phyloP scores from a whole-genome alignment of 2,797 vertebrate species.

The Xenopus petersii region DNA sequence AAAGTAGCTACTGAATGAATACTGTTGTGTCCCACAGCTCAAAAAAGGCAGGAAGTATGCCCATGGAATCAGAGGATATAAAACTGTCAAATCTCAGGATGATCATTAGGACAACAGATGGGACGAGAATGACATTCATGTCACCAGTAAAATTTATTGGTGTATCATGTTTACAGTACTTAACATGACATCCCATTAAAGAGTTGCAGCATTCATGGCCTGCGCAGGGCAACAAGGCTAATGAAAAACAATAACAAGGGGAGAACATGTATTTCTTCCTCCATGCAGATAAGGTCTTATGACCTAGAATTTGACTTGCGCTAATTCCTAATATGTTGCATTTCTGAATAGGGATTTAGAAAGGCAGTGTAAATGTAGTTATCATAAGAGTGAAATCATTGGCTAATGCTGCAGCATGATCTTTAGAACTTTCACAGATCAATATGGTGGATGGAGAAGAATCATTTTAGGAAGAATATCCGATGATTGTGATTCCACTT shows the following conservation, averaged over 20 bases:
- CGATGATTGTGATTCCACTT: too few relatives aligned
- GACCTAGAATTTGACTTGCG: constrained; percentile 22
- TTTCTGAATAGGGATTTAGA: too few relatives aligned
- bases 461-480: too few relatives aligned
- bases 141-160: constrained; percentile 59
- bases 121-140: constrained; percentile 55
- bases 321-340: not conserved
- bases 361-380: too few relatives aligned
- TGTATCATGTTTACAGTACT: constrained; percentile 58
- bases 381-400: too few relatives aligned
- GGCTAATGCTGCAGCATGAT: too few relatives aligned
- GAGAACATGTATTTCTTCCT: constrained; percentile 36
- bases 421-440: too few relatives aligned
- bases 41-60: not conserved
- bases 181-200: constrained; percentile 67
- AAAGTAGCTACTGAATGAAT: not conserved
- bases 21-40: not conserved
- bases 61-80: constrained; percentile 40
- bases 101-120: constrained; percentile 61
- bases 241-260: constrained; percentile 57
- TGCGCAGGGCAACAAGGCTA: constrained; percentile 56
- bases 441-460: too few relatives aligned
- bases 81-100: constrained; percentile 57
- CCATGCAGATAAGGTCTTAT: constrained; percentile 1
- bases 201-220: constrained; percentile 57